Evolutionary conservation across 92 coral and sea anemone genomes (phyloP).

Genomic region (Porites rus): DNA sequence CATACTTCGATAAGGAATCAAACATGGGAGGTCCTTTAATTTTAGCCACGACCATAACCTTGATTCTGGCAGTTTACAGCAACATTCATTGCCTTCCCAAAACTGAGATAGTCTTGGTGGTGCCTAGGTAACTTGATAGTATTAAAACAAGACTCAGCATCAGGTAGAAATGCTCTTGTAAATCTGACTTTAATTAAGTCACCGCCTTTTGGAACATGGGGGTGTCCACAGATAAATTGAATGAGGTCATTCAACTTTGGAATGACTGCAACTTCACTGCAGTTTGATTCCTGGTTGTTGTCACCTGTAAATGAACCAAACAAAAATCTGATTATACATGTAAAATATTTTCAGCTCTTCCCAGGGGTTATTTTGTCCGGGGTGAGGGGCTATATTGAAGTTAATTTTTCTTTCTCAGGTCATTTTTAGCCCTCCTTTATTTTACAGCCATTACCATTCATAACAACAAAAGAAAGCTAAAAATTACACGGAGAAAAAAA

Average conservation of each 20-base stretch:
- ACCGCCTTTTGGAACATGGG: too few relatives aligned
- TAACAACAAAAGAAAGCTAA: too few relatives aligned
- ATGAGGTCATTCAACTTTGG: conserved; percentile 53
- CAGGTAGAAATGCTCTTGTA: too few relatives aligned
- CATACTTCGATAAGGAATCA: background rate
- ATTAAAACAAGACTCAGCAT: conserved; percentile 51
- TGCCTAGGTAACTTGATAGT: conserved; percentile 39
- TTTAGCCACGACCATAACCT: conserved; percentile 69
- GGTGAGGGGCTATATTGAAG: background rate
- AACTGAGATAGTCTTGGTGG: conserved; percentile 18
- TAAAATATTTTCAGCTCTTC: background rate
- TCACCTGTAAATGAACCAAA: conserved; percentile 9
- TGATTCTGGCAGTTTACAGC: conserved; percentile 52
- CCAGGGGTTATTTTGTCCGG: background rate
- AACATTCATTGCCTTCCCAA: conserved; percentile 56
- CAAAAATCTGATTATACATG: background rate
- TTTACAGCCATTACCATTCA: too few relatives aligned
- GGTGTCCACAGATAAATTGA: conserved; percentile 51
- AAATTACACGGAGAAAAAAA: too few relatives aligned
- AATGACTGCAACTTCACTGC: conserved; percentile 9
- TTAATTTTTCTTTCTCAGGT: too few relatives aligned
- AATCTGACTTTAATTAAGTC: too few relatives aligned
- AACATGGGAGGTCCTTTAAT: conserved; percentile 2
- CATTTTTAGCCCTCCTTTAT: too few relatives aligned
- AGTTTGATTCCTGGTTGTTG: conserved; percentile 14